These are phyloP conservation scores for Podocnemis expansa DNA, from an alignment of 2,113 vertebrate genomes.

Conservation along the genomic window DNA sequence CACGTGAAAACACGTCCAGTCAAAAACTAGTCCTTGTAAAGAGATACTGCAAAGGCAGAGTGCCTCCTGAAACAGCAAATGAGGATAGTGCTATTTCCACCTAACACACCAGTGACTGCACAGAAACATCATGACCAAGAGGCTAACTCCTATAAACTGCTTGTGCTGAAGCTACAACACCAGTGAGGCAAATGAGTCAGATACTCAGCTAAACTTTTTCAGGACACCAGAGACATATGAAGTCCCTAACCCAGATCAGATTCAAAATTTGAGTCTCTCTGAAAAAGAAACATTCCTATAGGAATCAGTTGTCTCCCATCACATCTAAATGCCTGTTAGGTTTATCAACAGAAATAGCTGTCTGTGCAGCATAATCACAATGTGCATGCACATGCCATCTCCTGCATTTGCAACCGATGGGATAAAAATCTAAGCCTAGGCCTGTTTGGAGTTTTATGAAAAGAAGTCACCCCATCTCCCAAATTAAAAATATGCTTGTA, in stretches of 20 bases:
- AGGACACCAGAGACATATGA: not conserved
- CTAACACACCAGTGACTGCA: not conserved
- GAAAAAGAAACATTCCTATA: not conserved
- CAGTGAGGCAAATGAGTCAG: not conserved
- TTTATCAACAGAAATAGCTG: not conserved
- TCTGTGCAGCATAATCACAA: not conserved
- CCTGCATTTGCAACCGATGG: not conserved
- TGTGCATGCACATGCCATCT: not conserved
- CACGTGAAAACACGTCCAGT: not conserved
- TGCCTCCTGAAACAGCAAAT: not conserved
- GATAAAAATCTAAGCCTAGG: not conserved
- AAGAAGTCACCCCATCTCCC: slow-evolving; percentile 36
- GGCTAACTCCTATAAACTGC: not conserved
- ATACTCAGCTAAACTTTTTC: not conserved
- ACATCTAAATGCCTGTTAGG: not conserved
- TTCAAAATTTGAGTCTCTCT: not conserved
- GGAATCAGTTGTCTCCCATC: not conserved
- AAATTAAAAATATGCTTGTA: slow-evolving; percentile 62
- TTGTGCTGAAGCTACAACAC: not conserved
- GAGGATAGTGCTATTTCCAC: not conserved
- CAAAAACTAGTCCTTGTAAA: not conserved
- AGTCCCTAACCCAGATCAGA: not conserved
- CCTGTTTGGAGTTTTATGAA: not conserved
- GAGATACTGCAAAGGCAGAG: not conserved
- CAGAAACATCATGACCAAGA: not conserved